These are phyloP conservation scores for Melinaea menophilus DNA, from an alignment of 2,888 invertebrate species.

Conservation along the genomic window DNA sequence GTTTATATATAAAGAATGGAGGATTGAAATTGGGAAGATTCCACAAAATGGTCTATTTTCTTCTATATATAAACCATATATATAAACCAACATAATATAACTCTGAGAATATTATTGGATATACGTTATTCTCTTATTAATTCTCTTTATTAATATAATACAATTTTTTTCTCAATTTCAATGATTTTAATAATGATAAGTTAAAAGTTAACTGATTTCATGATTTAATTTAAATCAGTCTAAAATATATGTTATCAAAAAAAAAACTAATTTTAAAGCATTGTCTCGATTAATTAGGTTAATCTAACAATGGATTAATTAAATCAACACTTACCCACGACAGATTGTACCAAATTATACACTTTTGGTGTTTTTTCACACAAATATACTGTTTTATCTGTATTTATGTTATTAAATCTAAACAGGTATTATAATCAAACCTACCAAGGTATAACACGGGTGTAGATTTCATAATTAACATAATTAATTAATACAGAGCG, in stretches of 20 bases:
- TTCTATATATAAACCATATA: no score
- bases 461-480: not conserved
- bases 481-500: not conserved
- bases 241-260: not conserved
- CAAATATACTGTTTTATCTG: not conserved
- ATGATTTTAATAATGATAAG: no score
- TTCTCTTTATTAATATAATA: no score
- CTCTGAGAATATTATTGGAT: no score
- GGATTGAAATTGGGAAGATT: no score
- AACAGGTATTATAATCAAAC: not conserved
- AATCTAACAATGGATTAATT: slow-evolving; percentile 2
- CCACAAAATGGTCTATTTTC: no score
- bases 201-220: no score
- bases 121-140: no score
- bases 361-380: not conserved
- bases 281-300: not conserved
- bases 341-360: slow-evolving; percentile 5
- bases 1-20: no score
- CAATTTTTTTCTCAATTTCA: no score
- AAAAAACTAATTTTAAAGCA: not conserved
- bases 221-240: not conserved
- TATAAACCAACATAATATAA: no score
- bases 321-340: slow-evolving; percentile 2
- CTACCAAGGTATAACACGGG: not conserved
- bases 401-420: slow-evolving; percentile 2